Base-by-base conservation (phyloP, 2,113 vertebrate species). In the Collichthys lucidus region DNA sequence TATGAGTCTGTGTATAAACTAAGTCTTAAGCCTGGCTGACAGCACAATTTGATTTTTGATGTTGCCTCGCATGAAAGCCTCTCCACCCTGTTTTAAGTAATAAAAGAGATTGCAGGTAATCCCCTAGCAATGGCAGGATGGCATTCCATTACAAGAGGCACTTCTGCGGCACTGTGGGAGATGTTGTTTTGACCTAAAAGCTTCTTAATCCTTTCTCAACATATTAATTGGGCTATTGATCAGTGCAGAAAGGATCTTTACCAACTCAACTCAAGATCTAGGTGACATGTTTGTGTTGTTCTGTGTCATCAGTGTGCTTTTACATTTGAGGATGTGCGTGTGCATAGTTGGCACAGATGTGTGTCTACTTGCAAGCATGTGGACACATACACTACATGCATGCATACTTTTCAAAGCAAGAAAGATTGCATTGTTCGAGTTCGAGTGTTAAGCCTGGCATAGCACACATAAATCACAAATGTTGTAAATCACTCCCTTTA, bases 41-140 rank as follows among this genome's bases (percentile, higher is more conserved):
- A 93, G 94, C 80, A 52, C 74, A 66, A 79, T 93, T 93, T 83
- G 91, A 94, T 94, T 93, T 93, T 90, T 92, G 90, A 91, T 92
- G 90, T 89, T 89, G 74, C 80, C 89, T 83, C 11, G 62, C 86
- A 90, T 91, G 87, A 88, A 92, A 92, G 90, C 85, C 73, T 93
- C 90, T 93, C 94, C 93, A 89, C 93, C 93, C 94, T 80, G 83
- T 86, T 87, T 86, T 93, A 94, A 94, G 92, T 94, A 94, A 95
- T 94, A 88, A 83, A 88, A 83, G 89, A 94, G 94, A 95, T 94
- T 94, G 93, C 68, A 40, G 52, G 76, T 94, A 94, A 95, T 92
- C 86, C 93, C 80, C 66, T n/a, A 49, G 86, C 92, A 84, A 92
- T 92, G 88, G 86, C 82, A 86, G 77, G 68, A 69, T 86, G 73